These are phyloP conservation scores for Antheraea yamamai DNA, from an alignment of 2,888 invertebrate genomes.

Conservation along the genomic window DNA sequence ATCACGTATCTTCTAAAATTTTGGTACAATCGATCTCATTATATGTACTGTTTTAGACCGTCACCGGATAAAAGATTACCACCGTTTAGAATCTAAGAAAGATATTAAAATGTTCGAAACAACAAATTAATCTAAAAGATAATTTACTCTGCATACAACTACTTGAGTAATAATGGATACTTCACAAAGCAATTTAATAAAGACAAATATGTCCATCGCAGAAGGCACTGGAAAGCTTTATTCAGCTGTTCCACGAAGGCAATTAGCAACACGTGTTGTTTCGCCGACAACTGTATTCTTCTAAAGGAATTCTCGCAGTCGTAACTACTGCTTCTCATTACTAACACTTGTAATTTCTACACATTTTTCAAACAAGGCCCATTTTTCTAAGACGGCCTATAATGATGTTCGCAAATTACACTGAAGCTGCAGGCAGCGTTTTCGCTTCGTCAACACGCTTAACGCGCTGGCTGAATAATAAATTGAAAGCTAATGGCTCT, in stretches of 20 bases:
- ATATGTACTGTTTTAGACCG: not conserved
- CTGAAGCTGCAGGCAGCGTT: not conserved
- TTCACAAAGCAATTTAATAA: conserved; percentile 48
- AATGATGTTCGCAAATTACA: conserved; percentile 26
- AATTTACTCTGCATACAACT: not conserved
- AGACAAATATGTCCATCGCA: conserved; percentile 32
- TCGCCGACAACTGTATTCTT: conserved; percentile 52
- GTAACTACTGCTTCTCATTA: conserved; percentile 45
- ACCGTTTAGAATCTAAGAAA: not conserved
- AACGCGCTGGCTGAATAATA: conserved; percentile 25
- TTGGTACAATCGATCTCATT: not conserved
- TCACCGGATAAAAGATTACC: not conserved
- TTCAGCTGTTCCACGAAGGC: conserved; percentile 58
- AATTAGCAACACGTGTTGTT: conserved; percentile 70
- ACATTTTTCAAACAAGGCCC: conserved; percentile 38
- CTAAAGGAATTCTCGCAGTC: conserved; percentile 44
- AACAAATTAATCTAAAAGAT: not conserved
- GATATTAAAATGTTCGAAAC: not conserved
- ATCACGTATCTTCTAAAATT: not conserved
- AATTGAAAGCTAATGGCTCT: conserved; percentile 25
- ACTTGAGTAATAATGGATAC: conserved; percentile 27
- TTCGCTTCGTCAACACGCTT: conserved; percentile 7
- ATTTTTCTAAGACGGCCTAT: conserved; percentile 29
- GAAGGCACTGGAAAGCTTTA: conserved; percentile 30
- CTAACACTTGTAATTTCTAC: conserved; percentile 38